Evolutionary conservation across 2,888 invertebrate genomes (phyloP), one percentile per base, ranked within the genome.

Genomic region (Archips crataeganus): DNA sequence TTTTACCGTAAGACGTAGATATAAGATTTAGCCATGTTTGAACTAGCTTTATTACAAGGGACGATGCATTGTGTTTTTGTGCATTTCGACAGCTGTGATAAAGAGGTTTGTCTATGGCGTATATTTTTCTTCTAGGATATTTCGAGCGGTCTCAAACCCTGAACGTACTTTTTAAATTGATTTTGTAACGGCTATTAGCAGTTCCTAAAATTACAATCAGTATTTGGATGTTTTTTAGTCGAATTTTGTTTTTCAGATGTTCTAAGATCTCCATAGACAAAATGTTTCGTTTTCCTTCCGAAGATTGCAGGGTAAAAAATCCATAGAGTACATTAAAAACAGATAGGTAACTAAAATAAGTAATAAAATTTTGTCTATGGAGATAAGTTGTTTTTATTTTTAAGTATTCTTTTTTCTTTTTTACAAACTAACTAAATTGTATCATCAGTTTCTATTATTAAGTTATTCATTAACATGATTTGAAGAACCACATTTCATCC

Each of bases 81-180:
- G 94, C 93, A 94, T 94, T 94, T 94, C 85, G 84, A 87, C 88
- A 93, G 88, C 94, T 94, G 94, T 94, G 94, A 94, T 94, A 93
- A 87, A 92, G 91, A 89, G 92, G 84, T 86, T 91, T 91, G 93
- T 91, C 92, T 93, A 92, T 93, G 92, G 91, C 85, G 79, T 84
- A 80, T 79, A 39, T 79, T 82, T 78, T 77, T 81, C 80, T 78
- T 83, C 83, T 85, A 82, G 82, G 79, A 79, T 82, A 78, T 77
- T 73, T 54, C 13, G 63, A 68, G 54, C 65, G 71, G 62, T 65
- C 60, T 69, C 36, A 63, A 73, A 60, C 63, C 39, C 9, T 74
- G 74, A 61, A 70, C 74, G 70, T 65, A 74, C 70, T 45, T 51
- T 61, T 66, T 42, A 45, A 65, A 70, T 74, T 65, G 80, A 80